Percentiles rank a stretch among this genome's conserved stretches.
Evolutionary conservation across 2,888 invertebrate genomes (phyloP).

Genomic region (Pseudococcus viburni): DNA sequence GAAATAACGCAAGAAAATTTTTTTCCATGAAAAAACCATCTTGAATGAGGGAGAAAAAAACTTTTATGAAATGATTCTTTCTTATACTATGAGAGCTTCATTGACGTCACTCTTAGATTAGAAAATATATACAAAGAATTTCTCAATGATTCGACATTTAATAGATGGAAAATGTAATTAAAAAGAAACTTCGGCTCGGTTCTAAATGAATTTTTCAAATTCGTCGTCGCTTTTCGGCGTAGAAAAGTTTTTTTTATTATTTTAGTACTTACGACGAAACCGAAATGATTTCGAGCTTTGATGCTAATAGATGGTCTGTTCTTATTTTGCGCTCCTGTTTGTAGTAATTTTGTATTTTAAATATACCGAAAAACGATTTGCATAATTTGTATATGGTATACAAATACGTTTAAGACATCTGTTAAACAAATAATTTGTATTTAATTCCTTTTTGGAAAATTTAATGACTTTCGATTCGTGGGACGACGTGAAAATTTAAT

Average conservation of each 20-base stretch:
- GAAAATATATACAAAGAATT: constrained; percentile 33
- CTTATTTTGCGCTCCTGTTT: background rate
- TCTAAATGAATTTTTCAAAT: constrained; percentile 4
- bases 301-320: constrained; percentile 3
- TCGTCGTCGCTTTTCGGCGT: constrained; percentile 7
- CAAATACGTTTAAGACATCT: background rate
- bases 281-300: constrained; percentile 5
- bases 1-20: constrained; percentile 9
- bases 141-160: constrained; percentile 40
- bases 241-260: constrained; percentile 20
- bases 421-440: background rate
- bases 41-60: background rate
- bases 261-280: background rate
- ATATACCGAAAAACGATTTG: constrained; percentile 2
- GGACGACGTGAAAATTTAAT: background rate
- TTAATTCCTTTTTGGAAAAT: background rate
- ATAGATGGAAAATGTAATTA: constrained; percentile 41
- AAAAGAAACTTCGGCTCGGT: constrained; percentile 9
- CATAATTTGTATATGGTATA: background rate
- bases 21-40: constrained; percentile 14
- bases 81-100: background rate
- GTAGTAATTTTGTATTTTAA: constrained; percentile 2
- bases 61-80: constrained; percentile 10
- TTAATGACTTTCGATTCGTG: background rate
- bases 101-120: constrained; percentile 28